Evolutionary conservation across 2,888 invertebrate species (phyloP).

Genomic region (Aethes cnicana): DNA sequence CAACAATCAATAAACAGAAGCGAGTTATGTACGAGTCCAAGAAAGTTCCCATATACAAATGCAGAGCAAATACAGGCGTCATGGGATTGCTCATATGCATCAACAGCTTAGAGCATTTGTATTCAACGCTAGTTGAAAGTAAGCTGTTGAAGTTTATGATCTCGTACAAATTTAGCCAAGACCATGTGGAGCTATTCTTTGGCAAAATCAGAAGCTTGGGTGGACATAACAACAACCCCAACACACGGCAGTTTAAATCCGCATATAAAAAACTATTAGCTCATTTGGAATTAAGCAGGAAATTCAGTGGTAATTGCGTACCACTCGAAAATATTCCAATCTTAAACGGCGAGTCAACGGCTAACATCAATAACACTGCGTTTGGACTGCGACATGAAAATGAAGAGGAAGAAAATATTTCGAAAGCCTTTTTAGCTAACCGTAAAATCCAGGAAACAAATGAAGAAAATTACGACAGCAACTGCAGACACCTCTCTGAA

Average conservation of each 20-base stretch:
- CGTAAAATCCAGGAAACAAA: too few species aligned
- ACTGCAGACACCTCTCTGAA: not conserved
- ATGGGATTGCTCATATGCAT: conserved; percentile 6
- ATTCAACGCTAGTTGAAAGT: not conserved
- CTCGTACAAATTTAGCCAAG: conserved; percentile 6
- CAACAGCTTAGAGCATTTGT: not conserved
- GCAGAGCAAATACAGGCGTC: not conserved
- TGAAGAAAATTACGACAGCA: conserved; percentile 10
- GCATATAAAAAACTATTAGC: not conserved
- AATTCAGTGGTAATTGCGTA: conserved; percentile 9
- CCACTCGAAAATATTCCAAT: not conserved
- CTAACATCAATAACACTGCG: conserved; percentile 3
- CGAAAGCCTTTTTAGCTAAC: not conserved
- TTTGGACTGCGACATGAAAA: not conserved
- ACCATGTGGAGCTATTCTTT: conserved; percentile 7
- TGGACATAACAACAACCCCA: conserved; percentile 3
- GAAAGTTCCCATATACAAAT: conserved; percentile 1
- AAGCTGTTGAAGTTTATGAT: not conserved
- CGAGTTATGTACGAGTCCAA: too few species aligned
- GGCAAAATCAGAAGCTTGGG: not conserved
- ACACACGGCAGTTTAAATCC: not conserved
- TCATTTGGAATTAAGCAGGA: conserved; percentile 1
- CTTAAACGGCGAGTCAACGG: conserved; percentile 6
- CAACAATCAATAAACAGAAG: too few species aligned
- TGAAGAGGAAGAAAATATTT: not conserved